Evolutionary conservation across 2,113 vertebrate genomes (phyloP), one percentile per base, ranked within the genome.

Genomic region (Recurvirostra avosetta): DNA sequence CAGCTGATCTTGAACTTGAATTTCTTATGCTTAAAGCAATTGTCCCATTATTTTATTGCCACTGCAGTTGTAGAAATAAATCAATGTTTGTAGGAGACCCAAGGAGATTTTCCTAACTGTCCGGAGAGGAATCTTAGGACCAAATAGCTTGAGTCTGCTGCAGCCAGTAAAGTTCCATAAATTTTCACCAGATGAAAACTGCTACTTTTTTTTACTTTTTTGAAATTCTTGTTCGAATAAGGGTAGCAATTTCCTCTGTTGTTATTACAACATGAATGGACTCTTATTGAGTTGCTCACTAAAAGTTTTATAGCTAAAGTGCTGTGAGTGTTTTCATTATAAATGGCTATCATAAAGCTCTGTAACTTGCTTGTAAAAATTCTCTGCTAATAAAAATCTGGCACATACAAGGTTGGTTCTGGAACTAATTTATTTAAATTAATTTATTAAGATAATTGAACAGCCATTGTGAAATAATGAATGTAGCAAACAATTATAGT

Each of bases 311-410:
- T 65, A 71, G 91, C 56, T 72, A 61, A 92, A 90, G 88, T 93
- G 67, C 90, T 90, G 53, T 79, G 77, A 88, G 71, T 86, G 77
- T 97, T 97, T 96, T 88, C 63, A 81, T 90, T 95, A 94, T 77
- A 96, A 95, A 88, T 73, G 78, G 26, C 73, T 91, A 61, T 56
- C 72, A 83, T 95, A 97, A 95, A 93, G 59, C 72, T 84, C 83
- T 86, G 14, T 80, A 93, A 94, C 86, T 94, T 92, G 72, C 92
- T 92, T 96, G 75, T 93, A 91, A 96, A 96, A 94, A 73, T 86
- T 83, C 50, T 71, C 59, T 90, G 65, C 82, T 80, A 86, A 30
- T 94, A 88, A 93, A 96, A 94, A 59, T 67, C 75, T 96, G 86
- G 82, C 82, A 90, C 14, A 8, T 58, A 67, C n/a, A 52, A 73